Conservation (phyloP, 2,797 vertebrate genomes). For the Apodemus agrarius region DNA sequence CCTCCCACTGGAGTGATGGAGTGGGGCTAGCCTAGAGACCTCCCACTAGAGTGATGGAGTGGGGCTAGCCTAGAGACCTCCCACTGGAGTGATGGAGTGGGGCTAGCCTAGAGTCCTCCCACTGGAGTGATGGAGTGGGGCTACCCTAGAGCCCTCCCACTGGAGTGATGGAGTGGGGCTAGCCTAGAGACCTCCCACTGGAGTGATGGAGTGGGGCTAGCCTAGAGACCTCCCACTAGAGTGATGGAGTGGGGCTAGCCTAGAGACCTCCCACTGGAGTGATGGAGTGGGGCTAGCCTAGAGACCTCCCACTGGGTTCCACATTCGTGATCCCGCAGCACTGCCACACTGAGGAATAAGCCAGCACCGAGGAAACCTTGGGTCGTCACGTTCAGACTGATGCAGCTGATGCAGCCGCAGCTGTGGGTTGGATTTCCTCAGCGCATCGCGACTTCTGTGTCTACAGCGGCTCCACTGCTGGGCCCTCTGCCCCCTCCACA, state of each 20-base stretch:
- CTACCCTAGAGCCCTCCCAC: background rate
- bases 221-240: no score
- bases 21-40: background rate
- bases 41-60: background rate
- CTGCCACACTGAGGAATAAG: background rate
- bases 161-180: no score
- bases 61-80: background rate
- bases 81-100: background rate
- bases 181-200: no score
- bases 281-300: no score
- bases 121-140: no score
- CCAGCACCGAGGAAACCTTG: background rate
- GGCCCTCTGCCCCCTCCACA: background rate
- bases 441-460: background rate
- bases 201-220: no score
- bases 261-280: no score
- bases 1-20: background rate
- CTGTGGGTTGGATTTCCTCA: background rate
- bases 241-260: no score
- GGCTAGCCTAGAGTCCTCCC: background rate
- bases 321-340: background rate
- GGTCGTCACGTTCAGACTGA: background rate
- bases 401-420: background rate
- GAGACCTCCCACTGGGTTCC: background rate
- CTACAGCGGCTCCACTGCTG: background rate